These are phyloP conservation scores for Todus mexicanus DNA, from an alignment of 2,797 vertebrate species.

Conservation along the genomic window DNA sequence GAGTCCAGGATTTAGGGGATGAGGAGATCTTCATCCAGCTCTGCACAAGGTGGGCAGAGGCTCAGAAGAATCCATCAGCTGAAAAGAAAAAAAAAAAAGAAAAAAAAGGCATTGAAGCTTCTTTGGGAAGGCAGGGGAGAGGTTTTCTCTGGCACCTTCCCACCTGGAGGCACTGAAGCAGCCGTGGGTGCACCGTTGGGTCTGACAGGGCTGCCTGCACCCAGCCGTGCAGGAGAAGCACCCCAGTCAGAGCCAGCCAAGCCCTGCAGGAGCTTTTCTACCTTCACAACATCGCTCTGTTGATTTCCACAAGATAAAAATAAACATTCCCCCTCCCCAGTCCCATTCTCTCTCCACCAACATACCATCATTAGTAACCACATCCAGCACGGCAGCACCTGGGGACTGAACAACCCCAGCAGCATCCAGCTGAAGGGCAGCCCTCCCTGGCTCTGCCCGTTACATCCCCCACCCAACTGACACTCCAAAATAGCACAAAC, in stretches of 20 bases:
- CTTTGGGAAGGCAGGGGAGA: not conserved
- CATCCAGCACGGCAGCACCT: not conserved
- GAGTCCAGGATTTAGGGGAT: not conserved
- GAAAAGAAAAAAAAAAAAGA: no score
- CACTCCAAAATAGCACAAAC: not conserved
- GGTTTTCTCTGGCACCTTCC: not conserved
- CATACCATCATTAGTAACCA: not conserved
- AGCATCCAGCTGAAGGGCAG: not conserved
- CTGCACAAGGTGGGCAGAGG: not conserved
- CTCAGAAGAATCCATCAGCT: not conserved
- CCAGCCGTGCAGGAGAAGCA: not conserved
- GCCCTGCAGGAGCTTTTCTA: not conserved
- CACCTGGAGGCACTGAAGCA: not conserved
- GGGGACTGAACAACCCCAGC: not conserved
- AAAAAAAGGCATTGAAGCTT: not conserved
- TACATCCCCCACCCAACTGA: not conserved
- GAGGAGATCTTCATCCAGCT: not conserved
- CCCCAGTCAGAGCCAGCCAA: not conserved
- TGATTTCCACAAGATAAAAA: not conserved
- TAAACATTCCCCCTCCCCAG: not conserved
- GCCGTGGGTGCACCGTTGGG: not conserved
- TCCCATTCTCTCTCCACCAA: not conserved
- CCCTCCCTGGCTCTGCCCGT: not conserved
- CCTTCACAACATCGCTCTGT: no score
- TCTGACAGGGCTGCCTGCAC: not conserved